Evolutionary conservation across 2,113 vertebrate genomes (phyloP), one percentile per base, ranked within the genome.

Genomic region (Syngnathus scovelli): DNA sequence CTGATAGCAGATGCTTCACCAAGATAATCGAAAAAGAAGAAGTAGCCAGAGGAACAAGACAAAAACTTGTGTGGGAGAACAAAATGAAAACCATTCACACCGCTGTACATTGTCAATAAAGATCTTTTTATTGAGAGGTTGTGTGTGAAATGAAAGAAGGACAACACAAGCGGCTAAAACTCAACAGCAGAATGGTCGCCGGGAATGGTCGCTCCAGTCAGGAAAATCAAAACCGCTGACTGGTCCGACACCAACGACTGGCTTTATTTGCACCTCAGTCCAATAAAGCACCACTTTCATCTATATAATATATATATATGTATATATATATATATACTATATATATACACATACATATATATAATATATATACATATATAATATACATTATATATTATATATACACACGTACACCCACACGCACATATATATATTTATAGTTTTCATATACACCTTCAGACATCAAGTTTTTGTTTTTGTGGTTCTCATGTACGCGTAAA

Each of bases 251-350:
- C 91, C 90, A 94, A 93, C 16, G 18, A 6, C 18, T 7, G 8
- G 95, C 95, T 98, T 98, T 95, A 98, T 94, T 95, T 93, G 92
- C 92, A 92, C 94, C 93, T 97, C 93, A 95, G 93, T 96, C 94
- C 94, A 95, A 96, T 96, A 97, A 98, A 98, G 95, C 94, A 98
- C 94, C 94, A 89, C 93, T 88, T 82, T 79, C 82, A 84, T 83
- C 76, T 83, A 88, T 80, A 86, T 88, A 83, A 44, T 61, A 12
- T 13, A 82, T 68, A 72, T 71, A 77, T 83, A 78, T 86, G 81
- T 84, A 87, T 80, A 83, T 80, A 87, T 80, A 83, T 80, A 87
- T 81, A 76, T 83, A 81, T 83, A 83, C 78, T 82, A 88, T 86
- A 84, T 86, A 78, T 46, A 4, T 46, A 21, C 21, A 23, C 67